Conservation (phyloP, 2,797 vertebrate genomes). For the Hypotaenidia okinawae region DNA sequence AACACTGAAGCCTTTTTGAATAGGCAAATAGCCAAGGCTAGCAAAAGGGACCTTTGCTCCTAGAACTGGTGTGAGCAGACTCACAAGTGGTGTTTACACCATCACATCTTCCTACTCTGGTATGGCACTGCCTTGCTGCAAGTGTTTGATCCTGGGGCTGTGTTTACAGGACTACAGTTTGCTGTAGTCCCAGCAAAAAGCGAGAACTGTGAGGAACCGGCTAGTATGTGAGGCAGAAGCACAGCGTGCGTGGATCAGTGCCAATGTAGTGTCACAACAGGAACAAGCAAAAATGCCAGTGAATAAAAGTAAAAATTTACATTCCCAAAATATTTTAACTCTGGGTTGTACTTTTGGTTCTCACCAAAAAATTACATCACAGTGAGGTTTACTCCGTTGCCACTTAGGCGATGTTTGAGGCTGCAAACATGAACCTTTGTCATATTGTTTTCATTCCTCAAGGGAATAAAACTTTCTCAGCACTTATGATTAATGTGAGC, state of each 20-base stretch:
- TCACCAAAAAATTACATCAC: background rate
- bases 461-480: background rate
- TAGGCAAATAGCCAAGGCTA: background rate
- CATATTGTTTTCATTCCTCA: background rate
- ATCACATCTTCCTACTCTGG: background rate
- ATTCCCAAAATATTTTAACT: background rate
- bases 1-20: background rate
- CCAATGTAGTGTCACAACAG: background rate
- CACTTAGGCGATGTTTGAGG: background rate
- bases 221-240: background rate
- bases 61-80: background rate
- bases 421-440: background rate
- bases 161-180: background rate
- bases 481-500: background rate
- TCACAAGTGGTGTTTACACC: background rate
- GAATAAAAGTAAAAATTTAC: background rate
- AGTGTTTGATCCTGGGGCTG: background rate
- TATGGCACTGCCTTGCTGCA: background rate
- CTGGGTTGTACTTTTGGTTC: background rate
- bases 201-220: background rate
- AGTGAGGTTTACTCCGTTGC: background rate
- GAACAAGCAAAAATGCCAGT: background rate
- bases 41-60: background rate
- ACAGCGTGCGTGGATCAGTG: rapidly evolving
- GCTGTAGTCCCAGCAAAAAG: background rate